These are phyloP conservation scores for Hybos culiciformis DNA, from an alignment of 2,888 invertebrate genomes.

Conservation along the genomic window DNA sequence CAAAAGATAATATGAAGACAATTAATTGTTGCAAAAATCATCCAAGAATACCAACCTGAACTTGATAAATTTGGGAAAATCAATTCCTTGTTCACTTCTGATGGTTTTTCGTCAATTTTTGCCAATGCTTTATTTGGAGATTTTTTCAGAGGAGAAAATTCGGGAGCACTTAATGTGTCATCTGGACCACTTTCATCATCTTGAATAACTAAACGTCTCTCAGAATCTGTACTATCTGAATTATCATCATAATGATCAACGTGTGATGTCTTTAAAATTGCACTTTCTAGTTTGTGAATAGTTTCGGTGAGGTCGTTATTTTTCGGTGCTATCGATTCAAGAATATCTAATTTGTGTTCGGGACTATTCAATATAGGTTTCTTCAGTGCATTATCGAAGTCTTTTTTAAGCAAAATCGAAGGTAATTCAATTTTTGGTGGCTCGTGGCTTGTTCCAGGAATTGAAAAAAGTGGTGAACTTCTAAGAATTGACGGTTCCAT, in stretches of 20 bases:
- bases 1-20: no score
- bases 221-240: conserved; percentile 50
- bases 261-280: conserved; percentile 28
- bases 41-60: no score
- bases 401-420: conserved; percentile 17
- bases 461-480: neutral
- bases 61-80: no score
- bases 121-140: conserved; percentile 26
- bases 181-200: conserved; percentile 32
- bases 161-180: conserved; percentile 3
- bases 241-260: conserved; percentile 39
- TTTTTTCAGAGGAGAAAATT: conserved; percentile 3
- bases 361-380: conserved; percentile 26
- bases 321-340: conserved; percentile 34
- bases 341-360: conserved; percentile 28
- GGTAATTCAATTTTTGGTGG: conserved; percentile 25
- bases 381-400: conserved; percentile 18
- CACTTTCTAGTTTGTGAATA: conserved; percentile 43
- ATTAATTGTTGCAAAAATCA: no score
- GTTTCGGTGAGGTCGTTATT: conserved; percentile 49
- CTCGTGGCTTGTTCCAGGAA: conserved; percentile 16
- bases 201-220: conserved; percentile 46
- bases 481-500: conserved; percentile 8
- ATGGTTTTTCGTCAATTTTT: neutral
- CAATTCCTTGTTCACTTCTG: neutral